Percentiles rank a stretch among this genome's conserved stretches.
These are phyloP conservation scores for Thymallus thymallus DNA, from an alignment of 2,113 vertebrate species.

Conservation along the genomic window DNA sequence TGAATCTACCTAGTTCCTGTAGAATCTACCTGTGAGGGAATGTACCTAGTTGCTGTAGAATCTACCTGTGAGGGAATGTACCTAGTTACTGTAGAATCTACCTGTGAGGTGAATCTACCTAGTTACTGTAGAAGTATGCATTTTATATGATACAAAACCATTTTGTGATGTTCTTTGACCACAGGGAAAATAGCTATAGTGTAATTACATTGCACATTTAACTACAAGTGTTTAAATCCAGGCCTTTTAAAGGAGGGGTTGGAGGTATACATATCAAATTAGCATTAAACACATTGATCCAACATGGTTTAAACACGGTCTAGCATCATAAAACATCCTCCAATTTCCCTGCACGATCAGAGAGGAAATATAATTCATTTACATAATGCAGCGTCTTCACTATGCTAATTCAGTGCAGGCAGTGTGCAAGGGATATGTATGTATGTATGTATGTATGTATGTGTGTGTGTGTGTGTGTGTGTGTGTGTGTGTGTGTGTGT, in stretches of 20 bases:
- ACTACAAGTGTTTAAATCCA: too few species aligned
- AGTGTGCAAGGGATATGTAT: constrained; percentile 24
- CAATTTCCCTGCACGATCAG: constrained; percentile 60
- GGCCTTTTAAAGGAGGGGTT: not conserved
- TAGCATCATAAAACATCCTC: constrained; percentile 69
- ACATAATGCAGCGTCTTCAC: constrained; percentile 70
- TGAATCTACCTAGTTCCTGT: too few species aligned
- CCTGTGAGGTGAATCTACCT: too few species aligned
- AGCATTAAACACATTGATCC: constrained; percentile 59
- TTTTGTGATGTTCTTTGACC: too few species aligned
- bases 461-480: not conserved
- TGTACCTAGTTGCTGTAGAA: too few species aligned
- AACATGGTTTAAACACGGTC: constrained; percentile 56
- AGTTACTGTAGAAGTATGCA: too few species aligned
- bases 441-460: constrained; percentile 1
- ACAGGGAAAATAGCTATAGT: too few species aligned
- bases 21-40: too few species aligned
- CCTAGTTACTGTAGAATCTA: too few species aligned
- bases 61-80: too few species aligned
- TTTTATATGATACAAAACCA: too few species aligned
- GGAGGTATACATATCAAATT: constrained; percentile 46
- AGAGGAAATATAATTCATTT: constrained; percentile 61
- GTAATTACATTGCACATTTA: too few species aligned
- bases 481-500: not conserved
- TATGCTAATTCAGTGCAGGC: constrained; percentile 57